Conservation (phyloP, 2,797 vertebrate genomes). For the Pangasius krempfi region DNA sequence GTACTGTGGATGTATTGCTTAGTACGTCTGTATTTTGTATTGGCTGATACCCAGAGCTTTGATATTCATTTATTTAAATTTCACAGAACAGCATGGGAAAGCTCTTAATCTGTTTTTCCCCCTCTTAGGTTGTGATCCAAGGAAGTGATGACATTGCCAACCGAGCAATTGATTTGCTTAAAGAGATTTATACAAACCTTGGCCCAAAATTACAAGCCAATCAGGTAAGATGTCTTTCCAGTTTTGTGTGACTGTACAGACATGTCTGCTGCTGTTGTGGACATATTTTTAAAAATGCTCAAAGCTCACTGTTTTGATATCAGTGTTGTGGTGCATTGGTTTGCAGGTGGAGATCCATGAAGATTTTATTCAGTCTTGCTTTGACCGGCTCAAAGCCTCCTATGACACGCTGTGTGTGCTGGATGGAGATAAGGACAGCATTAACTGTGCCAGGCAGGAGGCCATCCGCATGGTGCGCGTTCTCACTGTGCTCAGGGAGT, state of each 20-base stretch:
- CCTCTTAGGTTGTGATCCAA: conserved; percentile 96
- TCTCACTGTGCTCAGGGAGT: conserved; percentile 95
- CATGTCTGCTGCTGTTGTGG: neutral
- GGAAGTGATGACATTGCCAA: conserved; percentile 97
- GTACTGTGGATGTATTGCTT: neutral
- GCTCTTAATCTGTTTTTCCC: neutral
- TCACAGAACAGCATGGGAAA: neutral
- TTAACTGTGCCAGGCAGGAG: conserved; percentile 97
- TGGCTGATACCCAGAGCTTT: neutral
- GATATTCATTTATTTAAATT: neutral
- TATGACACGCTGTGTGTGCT: conserved; percentile 97
- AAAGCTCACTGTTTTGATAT: neutral
- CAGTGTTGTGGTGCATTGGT: neutral
- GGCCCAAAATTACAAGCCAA: conserved; percentile 98
- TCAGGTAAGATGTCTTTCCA: conserved; percentile 79
- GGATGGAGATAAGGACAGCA: conserved; percentile 99
- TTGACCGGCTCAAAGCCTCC: conserved; percentile 97
- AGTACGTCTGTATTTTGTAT: neutral
- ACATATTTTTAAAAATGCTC: neutral
- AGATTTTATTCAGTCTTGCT: conserved; percentile 99
- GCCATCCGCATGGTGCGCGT: conserved; percentile 98
- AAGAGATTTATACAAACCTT: conserved; percentile 99
- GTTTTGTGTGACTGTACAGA: neutral
- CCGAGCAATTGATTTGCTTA: conserved; percentile 97
- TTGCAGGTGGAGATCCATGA: conserved; percentile 97